These are phyloP conservation scores for Butorides virescens DNA, from an alignment of 2,113 vertebrate species.

Conservation along the genomic window DNA sequence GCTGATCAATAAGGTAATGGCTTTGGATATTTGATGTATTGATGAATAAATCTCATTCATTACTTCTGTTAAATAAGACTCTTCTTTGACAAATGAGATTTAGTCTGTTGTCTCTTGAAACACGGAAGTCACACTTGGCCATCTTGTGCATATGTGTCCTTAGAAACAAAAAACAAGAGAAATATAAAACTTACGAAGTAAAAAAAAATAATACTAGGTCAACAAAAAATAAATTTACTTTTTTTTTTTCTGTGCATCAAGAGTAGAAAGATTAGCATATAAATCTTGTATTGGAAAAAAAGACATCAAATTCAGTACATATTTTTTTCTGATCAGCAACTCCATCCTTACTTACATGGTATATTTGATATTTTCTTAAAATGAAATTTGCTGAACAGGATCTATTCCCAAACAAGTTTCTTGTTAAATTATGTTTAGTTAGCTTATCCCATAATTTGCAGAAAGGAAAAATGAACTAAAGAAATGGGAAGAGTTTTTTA, in stretches of 20 bases:
- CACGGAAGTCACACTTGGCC: neutral
- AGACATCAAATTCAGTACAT: neutral
- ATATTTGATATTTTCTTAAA: neutral
- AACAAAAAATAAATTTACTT: neutral
- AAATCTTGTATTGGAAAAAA: neutral
- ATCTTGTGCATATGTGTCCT: neutral
- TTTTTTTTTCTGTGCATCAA: neutral
- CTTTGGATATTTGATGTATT: neutral
- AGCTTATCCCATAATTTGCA: neutral
- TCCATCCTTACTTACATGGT: neutral
- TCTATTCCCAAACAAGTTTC: neutral
- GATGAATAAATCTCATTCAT: neutral
- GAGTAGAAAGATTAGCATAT: neutral
- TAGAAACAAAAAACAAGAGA: neutral
- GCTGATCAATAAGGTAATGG: neutral
- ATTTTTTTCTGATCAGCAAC: neutral
- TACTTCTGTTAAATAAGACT: neutral
- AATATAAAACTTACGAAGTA: neutral
- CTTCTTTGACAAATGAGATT: neutral
- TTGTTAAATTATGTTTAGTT: neutral
- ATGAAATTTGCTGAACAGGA: neutral
- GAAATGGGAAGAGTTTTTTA: neutral
- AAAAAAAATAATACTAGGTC: neutral
- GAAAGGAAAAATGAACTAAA: neutral
- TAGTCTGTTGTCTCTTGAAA: neutral